Percentiles rank a stretch among this genome's conserved stretches.
Conservation (phyloP, 2,888 invertebrate genomes). For the Oscheius sp. region DNA sequence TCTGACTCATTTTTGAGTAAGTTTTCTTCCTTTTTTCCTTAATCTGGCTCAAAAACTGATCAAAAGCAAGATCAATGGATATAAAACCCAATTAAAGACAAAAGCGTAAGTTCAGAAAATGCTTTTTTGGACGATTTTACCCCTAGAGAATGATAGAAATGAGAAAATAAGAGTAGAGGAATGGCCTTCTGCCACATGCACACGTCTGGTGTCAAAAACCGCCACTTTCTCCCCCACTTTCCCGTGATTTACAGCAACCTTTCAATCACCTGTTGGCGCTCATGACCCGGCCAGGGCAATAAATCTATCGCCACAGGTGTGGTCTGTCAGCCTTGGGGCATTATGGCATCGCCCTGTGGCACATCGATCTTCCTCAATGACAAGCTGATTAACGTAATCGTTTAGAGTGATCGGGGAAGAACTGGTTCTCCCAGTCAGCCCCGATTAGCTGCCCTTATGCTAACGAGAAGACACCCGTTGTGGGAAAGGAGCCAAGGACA, state of each 20-base stretch:
- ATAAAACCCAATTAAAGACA: too few relatives aligned
- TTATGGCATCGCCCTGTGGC: not conserved
- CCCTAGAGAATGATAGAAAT: not conserved
- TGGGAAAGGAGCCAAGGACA: not conserved
- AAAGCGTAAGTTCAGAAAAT: not conserved
- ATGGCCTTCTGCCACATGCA: not conserved
- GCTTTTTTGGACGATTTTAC: not conserved
- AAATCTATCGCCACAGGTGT: not conserved
- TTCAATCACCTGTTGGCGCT: not conserved
- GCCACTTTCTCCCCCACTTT: not conserved
- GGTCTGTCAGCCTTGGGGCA: not conserved
- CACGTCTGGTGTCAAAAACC: too few relatives aligned
- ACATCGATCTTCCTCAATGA: not conserved
- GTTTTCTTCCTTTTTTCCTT: too few relatives aligned
- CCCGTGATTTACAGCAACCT: not conserved
- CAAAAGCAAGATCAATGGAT: too few relatives aligned
- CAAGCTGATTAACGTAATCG: constrained; percentile 20
- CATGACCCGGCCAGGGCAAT: not conserved
- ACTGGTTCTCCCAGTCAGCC: not conserved
- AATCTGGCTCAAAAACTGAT: too few relatives aligned
- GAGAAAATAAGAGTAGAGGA: not conserved
- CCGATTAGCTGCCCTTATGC: constrained; percentile 23
- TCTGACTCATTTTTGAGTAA: too few relatives aligned
- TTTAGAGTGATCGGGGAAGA: not conserved
- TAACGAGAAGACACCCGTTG: constrained; percentile 14